Evolutionary conservation across 2,888 invertebrate genomes (phyloP).

Genomic region (Adelognathus sp.): DNA sequence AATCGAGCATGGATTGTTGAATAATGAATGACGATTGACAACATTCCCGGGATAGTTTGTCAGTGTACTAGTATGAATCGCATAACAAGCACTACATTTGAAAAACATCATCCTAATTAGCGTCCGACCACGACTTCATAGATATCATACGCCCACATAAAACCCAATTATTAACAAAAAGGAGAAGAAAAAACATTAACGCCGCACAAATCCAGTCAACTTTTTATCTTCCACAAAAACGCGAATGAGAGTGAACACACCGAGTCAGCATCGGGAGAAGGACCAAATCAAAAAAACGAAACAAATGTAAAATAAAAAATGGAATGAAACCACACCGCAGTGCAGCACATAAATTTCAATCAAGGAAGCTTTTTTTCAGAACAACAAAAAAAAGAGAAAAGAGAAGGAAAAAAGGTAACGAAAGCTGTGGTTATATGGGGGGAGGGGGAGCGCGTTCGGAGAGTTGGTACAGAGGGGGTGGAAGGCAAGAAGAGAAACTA

Average conservation of each 20-base stretch:
- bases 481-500: constrained; percentile 46
- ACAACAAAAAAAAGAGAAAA: neutral
- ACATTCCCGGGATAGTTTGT: too few species aligned
- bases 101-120: too few species aligned
- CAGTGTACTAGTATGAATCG: too few species aligned
- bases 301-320: constrained; percentile 20
- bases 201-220: neutral
- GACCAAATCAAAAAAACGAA: neutral
- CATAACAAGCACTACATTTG: too few species aligned
- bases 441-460: constrained; percentile 17
- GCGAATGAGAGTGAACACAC: neutral
- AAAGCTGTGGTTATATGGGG: constrained; percentile 48
- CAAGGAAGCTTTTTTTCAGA: constrained; percentile 53
- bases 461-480: constrained; percentile 1
- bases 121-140: too few species aligned
- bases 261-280: neutral
- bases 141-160: too few species aligned
- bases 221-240: neutral
- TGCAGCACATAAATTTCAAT: constrained; percentile 61
- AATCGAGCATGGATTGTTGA: too few species aligned
- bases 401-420: constrained; percentile 36
- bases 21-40: too few species aligned
- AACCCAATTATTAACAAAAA: too few species aligned
- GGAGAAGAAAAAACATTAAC: neutral
- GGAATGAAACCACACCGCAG: constrained; percentile 39